Evolutionary conservation across 2,113 vertebrate species (phyloP).

Genomic region (Neomonachus schauinslandi): DNA sequence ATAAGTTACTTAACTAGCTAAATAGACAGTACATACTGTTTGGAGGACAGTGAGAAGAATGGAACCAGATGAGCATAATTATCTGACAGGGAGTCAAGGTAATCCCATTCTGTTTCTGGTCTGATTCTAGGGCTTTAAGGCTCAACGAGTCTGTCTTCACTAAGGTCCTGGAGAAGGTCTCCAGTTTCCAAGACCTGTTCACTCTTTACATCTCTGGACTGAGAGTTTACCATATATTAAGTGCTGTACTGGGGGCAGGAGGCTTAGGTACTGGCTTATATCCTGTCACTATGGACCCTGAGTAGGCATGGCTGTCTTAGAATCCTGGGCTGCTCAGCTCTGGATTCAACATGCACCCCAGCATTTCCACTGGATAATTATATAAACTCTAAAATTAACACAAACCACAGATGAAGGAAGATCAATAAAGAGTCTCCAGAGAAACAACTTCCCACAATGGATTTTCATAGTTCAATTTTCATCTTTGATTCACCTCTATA

Average conservation of each 20-base stretch:
- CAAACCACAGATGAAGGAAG: neutral
- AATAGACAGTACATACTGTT: neutral
- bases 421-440: neutral
- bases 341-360: neutral
- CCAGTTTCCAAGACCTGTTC: neutral
- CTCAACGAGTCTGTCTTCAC: neutral
- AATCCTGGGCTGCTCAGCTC: neutral
- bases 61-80: neutral
- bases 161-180: neutral
- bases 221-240: neutral
- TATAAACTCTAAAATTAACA: neutral
- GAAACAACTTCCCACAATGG: neutral
- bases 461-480: neutral
- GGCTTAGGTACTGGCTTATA: neutral
- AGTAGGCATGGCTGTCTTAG: neutral
- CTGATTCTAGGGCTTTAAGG: neutral
- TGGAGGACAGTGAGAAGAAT: neutral
- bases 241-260: fast-evolving
- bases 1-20: neutral
- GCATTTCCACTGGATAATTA: neutral
- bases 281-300: neutral
- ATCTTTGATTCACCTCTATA: neutral
- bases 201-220: neutral
- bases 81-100: neutral
- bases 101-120: neutral